Evolutionary conservation across 2,113 vertebrate genomes (phyloP).

Genomic region (Lutjanus erythropterus): DNA sequence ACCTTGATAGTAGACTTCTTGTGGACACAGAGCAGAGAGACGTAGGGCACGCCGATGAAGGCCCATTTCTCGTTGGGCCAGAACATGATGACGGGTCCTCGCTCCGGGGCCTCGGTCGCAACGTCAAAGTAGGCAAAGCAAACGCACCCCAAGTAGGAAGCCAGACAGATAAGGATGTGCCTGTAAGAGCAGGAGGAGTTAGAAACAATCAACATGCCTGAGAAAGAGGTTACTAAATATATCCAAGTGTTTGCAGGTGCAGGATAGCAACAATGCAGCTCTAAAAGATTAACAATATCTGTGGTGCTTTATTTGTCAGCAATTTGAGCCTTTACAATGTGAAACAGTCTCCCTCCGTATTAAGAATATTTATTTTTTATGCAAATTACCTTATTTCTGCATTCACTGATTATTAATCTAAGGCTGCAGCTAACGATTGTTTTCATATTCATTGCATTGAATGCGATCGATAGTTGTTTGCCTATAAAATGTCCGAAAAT

Average conservation of each 20-base stretch:
- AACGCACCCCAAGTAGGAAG: slow-evolving; percentile 96
- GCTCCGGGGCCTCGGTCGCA: slow-evolving; percentile 94
- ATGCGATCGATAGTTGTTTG: too few relatives aligned
- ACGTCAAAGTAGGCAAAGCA: slow-evolving; percentile 98
- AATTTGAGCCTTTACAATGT: background rate
- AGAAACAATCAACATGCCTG: background rate
- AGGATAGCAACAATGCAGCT: background rate
- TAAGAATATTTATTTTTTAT: background rate
- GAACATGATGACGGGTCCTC: slow-evolving; percentile 96
- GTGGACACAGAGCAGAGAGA: slow-evolving; percentile 92
- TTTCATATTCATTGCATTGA: too few relatives aligned
- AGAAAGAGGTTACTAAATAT: background rate
- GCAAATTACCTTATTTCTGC: background rate
- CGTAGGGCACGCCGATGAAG: slow-evolving; percentile 95
- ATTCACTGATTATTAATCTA: too few relatives aligned
- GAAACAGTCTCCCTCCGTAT: background rate
- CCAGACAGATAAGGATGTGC: slow-evolving; percentile 97
- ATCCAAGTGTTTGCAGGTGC: background rate
- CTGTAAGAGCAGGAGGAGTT: slow-evolving; percentile 76
- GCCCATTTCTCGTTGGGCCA: slow-evolving; percentile 99
- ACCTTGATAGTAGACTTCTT: slow-evolving; percentile 93
- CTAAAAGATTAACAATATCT: background rate
- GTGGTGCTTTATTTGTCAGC: background rate
- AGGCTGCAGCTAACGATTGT: too few relatives aligned
- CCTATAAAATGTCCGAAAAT: too few relatives aligned